phyloP scores from a whole-genome alignment of 1,140 invertebrate species.

The Drosophila mayri region DNA sequence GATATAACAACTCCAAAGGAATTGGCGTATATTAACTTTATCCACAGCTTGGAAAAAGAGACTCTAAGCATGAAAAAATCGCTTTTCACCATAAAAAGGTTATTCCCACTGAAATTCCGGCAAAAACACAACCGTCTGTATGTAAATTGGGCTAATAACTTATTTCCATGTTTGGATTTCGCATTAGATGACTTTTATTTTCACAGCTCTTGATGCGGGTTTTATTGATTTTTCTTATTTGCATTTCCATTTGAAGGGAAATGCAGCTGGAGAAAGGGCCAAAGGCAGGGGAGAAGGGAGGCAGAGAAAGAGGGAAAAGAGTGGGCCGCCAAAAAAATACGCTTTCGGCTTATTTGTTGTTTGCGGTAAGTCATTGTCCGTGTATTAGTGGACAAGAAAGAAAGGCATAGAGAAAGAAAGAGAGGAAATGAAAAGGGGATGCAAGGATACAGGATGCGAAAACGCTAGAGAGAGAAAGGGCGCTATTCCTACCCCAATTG shows the following conservation, averaged over 20 bases:
- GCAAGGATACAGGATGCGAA: background rate
- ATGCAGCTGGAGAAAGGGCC: conserved; percentile 35
- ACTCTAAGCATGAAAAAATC: too few relatives aligned
- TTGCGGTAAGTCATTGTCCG: background rate
- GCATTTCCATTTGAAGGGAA: conserved; percentile 30
- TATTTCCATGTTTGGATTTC: conserved; percentile 59
- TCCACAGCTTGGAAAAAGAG: too few relatives aligned
- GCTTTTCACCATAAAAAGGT: background rate
- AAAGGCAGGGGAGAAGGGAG: background rate
- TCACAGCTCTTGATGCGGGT: conserved; percentile 46
- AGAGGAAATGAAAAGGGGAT: background rate
- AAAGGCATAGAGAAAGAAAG: background rate
- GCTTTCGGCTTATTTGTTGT: conserved; percentile 42
- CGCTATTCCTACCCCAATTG: conserved; percentile 60
- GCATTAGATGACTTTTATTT: conserved; percentile 65
- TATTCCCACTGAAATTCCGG: conserved; percentile 9
- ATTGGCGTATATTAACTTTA: too few relatives aligned
- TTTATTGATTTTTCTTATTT: conserved; percentile 80
- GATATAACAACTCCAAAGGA: background rate
- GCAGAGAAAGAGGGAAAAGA: conserved; percentile 14
- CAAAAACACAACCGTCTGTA: conserved; percentile 10
- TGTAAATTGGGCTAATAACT: conserved; percentile 78
- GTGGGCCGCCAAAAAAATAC: conserved; percentile 58
- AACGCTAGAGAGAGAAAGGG: conserved; percentile 8
- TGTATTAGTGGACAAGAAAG: background rate